These are phyloP conservation scores for Andrena hattorfiana DNA, from an alignment of 2,888 invertebrate species.

Conservation along the genomic window DNA sequence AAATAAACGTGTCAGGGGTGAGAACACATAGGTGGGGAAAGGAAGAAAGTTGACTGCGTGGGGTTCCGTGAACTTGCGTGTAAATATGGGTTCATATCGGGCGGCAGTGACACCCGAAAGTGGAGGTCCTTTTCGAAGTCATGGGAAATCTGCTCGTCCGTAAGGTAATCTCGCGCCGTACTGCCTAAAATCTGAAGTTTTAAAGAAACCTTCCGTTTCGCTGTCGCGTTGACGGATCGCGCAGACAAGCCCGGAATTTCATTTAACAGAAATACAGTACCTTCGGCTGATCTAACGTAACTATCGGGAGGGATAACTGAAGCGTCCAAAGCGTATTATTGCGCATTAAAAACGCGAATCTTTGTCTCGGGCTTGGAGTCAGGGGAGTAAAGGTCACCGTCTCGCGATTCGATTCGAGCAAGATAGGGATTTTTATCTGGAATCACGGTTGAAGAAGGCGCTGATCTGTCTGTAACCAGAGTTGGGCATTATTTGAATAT, in stretches of 20 bases:
- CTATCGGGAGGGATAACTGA: no score
- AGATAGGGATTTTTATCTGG: neutral
- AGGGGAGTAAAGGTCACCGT: neutral
- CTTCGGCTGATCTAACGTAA: no score
- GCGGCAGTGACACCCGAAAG: slow-evolving; percentile 64
- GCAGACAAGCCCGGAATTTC: no score
- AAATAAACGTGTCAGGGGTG: slow-evolving; percentile 62
- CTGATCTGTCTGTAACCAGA: no score
- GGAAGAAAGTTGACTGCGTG: slow-evolving; percentile 53
- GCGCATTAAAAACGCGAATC: neutral
- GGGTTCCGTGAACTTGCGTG: slow-evolving; percentile 66
- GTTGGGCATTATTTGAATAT: no score
- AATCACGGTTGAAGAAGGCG: neutral
- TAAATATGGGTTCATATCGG: slow-evolving; percentile 65
- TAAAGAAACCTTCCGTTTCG: neutral
- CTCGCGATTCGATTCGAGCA: neutral
- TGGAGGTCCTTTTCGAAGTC: slow-evolving; percentile 67
- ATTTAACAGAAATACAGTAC: no score
- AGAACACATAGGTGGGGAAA: slow-evolving; percentile 47
- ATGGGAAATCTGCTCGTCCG: slow-evolving; percentile 75
- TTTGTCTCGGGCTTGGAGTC: neutral
- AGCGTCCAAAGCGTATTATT: neutral
- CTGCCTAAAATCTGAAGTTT: neutral
- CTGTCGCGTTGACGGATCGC: no score
- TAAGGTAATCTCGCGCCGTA: slow-evolving; percentile 67